Evolutionary conservation across 92 coral and sea anemone genomes (phyloP), one percentile per base, ranked within the genome.

Genomic region (Epizoanthus stellaris): DNA sequence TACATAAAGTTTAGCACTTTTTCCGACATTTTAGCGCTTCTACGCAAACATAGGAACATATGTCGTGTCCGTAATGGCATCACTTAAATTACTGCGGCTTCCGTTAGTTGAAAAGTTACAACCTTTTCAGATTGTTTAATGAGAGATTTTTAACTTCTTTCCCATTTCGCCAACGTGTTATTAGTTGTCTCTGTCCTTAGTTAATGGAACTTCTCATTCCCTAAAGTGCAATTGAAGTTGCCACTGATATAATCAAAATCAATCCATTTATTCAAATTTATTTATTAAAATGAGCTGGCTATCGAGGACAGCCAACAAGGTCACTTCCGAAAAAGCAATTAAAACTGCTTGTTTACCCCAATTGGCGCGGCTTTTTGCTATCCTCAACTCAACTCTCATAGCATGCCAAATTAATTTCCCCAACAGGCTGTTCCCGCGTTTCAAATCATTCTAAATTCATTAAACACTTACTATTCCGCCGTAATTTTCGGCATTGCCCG

Each of bases 271-370:
- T 68, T 68, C 42, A 68, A 38, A 68, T 38, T 14, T 68, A 68
- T 68, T 34, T 68, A 68, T 68, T 68, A 38, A 68, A 68, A 68
- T 38, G 73, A 68, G 73, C 47, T 68, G 42, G 45, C 12, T 42
- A 64, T 45, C 67, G 53, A 64, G 58, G 42, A 23, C 72, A 16
- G 20, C 49, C 39, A 4, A 17, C 71, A 63, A 20, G 83, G 59
- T 64, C 58, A 62, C 25, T 79, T 64, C 72, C 57, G 56, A n/a
- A 52, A 79, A 64, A 79, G 52, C 72, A 79, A 79, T 63, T 62
- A 79, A 76, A 79, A 79, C 72, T 79, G 43, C 83, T 79, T 77
- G 82, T 77, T 77, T 77, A 19, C 82, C 12, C 57, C 71, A 43
- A 64, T 43, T 63, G 59, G 38, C 45, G 83, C 83, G 83, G 83